Base-by-base conservation (phyloP, 2,888 invertebrate genomes). In the Drosophila anceps region DNA sequence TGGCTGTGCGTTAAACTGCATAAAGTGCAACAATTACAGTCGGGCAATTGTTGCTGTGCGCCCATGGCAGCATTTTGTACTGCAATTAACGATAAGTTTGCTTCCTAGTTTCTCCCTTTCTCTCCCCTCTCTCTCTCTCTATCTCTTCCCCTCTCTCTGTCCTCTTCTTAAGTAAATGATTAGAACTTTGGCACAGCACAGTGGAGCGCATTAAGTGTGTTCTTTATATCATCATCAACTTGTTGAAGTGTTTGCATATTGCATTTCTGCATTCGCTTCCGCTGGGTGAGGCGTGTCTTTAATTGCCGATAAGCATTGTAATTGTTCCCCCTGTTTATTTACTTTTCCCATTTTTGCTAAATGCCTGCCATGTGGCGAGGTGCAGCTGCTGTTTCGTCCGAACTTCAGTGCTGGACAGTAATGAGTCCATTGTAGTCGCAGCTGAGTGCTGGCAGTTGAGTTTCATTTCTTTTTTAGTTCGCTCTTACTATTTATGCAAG, bases 11-110 rank as follows among this genome's bases (percentile, higher is more conserved):
- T 88, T 84, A 69, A 84, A 79, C 82, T 88, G 85, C 85, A 90
- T 85, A 85, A 88, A 80, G 58, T 81, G 86, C 88, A 85, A 82
- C 86, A 90, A 85, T 90, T 86, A 90, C 69, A 41, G 66, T 58
- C 67, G 73, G 51, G 48, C 79, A 79, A 79, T 79, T 79, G 76
- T 69, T 69, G 48, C 50, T 70, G 69, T 67, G 69, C 66, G 57
- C 79, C 67, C 60, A 63, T 71, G 58, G 55, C 69, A 54, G 65
- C 76, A 69, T 69, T 72, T 81, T 80, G 70, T 72, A 43, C 57
- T 55, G 73, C 75, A 82, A 84, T 88, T 85, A 84, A 79, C 60
- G 63, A 71, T 62, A 78, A 71, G 44, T 74, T 82, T 64, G 69
- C 54, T 78, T 63, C 53, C 70, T 71, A 74, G 64, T 66, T 67